Base-by-base conservation (phyloP, 2,888 invertebrate species). In the Homarus gammarus region DNA sequence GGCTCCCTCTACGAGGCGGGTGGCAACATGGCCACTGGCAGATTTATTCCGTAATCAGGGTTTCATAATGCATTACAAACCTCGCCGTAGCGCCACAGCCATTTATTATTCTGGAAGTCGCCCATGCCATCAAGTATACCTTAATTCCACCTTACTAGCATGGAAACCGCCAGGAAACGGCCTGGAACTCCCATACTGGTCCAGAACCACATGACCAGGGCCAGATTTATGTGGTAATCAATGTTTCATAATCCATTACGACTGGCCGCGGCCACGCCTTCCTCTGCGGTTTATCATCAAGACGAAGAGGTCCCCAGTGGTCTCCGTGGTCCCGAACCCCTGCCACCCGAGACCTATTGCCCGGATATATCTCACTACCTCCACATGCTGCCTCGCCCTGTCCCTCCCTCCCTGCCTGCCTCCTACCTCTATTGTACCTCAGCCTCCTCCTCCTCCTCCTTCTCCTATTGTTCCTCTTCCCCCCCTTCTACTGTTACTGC, bases 181-280 rank as follows among this genome's bases (percentile, higher is more conserved):
- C 44, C 83, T 33, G 83, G 83, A 82, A 72, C 72, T 83, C 72
- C 70, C 72, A 33, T 70, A 36, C 72, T 15, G 83, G 44, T 33
- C 70, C 51, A 70, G 72, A 44, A 36, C 44, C 72, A 83, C 84
- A 84, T 75, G 84, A 77, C 84, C 77, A 77, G 75, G 84, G 40
- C 64, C 84, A 84, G 84, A 84, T 84, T 84, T 84, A 84, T 84
- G 75, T 75, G 84, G 84, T 77, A 84, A 84, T 84, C 84, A 84
- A 84, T 84, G 84, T 84, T 84, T 84, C 84, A 84, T 84, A 84
- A 84, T 84, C 84, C 84, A 84, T 84, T 84, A 84, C 84, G 75
- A 44, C 64, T 40, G 84, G 84, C 61, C 27, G 84, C 27, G 77
- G 84, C 84, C 84, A 84, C 84, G 84, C 84, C 84, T 84, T 77